Evolutionary conservation across 2,888 invertebrate genomes (phyloP).

Genomic region (Malthinus seriepunctatus): DNA sequence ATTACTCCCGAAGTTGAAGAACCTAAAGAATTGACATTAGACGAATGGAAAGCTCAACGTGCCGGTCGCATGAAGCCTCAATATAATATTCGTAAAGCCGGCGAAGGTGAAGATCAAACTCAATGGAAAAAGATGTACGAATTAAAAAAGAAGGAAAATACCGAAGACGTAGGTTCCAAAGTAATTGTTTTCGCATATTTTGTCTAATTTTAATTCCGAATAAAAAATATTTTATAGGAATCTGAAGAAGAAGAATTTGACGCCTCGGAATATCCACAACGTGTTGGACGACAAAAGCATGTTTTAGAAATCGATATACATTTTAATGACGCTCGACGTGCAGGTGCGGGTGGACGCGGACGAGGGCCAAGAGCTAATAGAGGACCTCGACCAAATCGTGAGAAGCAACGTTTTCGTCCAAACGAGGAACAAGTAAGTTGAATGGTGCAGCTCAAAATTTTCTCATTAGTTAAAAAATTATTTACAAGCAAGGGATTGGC

Average conservation of each 20-base stretch:
- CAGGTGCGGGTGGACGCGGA: conserved; percentile 67
- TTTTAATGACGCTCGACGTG: conserved; percentile 79
- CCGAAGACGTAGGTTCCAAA: conserved; percentile 45
- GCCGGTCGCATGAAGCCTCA: conserved; percentile 81
- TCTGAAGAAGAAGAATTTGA: conserved; percentile 65
- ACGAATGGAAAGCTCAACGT: conserved; percentile 92
- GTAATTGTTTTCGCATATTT: too few relatives aligned
- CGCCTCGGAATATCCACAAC: conserved; percentile 79
- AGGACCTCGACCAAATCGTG: conserved; percentile 40
- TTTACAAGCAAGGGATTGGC: too few relatives aligned
- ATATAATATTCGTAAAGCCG: conserved; percentile 90
- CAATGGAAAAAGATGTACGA: conserved; percentile 93
- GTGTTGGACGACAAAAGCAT: conserved; percentile 84
- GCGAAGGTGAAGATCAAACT: conserved; percentile 87
- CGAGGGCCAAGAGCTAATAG: conserved; percentile 58
- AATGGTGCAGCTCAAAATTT: background rate
- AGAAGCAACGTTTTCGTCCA: conserved; percentile 43
- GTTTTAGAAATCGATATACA: conserved; percentile 86
- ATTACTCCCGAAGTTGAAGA: conserved; percentile 68
- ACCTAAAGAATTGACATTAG: conserved; percentile 85
- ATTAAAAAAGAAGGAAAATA: conserved; percentile 75
- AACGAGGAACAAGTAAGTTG: conserved; percentile 44
- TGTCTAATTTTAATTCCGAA: background rate
- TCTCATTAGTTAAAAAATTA: too few relatives aligned
- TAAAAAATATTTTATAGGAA: conserved; percentile 37